Base-by-base conservation (phyloP, 2,113 vertebrate genomes). In the Hemiprocne comata region DNA sequence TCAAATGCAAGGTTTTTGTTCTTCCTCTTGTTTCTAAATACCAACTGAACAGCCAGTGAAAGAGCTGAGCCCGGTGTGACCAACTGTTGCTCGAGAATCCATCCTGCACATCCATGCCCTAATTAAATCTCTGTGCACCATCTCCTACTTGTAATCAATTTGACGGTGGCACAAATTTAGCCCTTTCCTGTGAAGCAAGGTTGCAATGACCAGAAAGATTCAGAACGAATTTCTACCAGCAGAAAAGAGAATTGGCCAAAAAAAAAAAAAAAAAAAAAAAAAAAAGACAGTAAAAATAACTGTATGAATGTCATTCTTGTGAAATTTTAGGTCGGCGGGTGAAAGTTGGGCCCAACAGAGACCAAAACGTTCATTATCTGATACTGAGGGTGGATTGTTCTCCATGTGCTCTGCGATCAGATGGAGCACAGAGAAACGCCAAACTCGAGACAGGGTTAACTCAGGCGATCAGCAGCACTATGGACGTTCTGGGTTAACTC, bases 11-110 rank as follows among this genome's bases (percentile, higher is more conserved):
- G 21, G 19, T 0, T 20, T 94, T 48, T 57, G 36, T 20, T 70
- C 54, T 46, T 17, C 11, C 25, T 34, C 72, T 61, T 25, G 26
- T 46, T 71, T 67, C 61, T 29, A 66, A 69, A 58, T 1, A 40
- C 15, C 11, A 67, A 55, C 9, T 9, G 4, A 86, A 66, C 11
- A 11, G 13, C 42, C 83, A 31, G 1, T 4, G 17, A 51, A 51
- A 86, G 42, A 36, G 57, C 70, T 29, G 83, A 73, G 50, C 16
- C 17, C 9, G 0, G 40, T 3, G 61, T 28, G 20, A 67, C 54
- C 85, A 92, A 81, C 85, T 94, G 91, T 94, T 89, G 91, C 93
- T 94, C 4, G 1, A 65, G 74, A 54, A 96, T 76, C 96, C 89
- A 75, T 31, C 72, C 7, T 5, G 77, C 4, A 26, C 57, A n/a